A percentile compares a stretch with the other conserved stretches of the same genome.
phyloP scores from a whole-genome alignment of 2,888 invertebrate species.

The Conus canariensis region DNA sequence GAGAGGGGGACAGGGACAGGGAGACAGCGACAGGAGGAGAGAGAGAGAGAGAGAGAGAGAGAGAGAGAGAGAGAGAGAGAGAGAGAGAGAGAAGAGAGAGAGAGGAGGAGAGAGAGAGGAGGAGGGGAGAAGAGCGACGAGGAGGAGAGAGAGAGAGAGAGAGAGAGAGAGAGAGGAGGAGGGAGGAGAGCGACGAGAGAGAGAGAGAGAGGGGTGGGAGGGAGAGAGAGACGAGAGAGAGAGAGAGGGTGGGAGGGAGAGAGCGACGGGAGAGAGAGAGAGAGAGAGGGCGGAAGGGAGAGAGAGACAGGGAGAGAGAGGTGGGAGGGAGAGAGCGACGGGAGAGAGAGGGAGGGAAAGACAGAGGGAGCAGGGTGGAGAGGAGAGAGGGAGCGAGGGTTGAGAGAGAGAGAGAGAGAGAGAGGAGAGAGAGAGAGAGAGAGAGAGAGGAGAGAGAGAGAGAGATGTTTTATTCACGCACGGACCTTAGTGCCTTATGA shows the following conservation, averaged over 20 bases:
- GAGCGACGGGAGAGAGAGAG: background rate
- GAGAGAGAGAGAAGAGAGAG: background rate
- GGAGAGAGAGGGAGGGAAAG: too few species aligned
- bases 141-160: too few species aligned
- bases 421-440: background rate
- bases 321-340: too few species aligned
- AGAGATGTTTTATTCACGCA: background rate
- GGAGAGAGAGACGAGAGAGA: background rate
- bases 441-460: background rate
- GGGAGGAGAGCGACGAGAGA: background rate
- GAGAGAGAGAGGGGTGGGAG: background rate
- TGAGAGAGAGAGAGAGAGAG: too few species aligned
- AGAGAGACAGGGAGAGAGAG: background rate
- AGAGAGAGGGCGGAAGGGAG: background rate
- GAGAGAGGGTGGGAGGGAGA: background rate
- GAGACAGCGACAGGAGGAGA: too few species aligned
- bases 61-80: background rate
- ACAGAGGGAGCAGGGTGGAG: too few species aligned
- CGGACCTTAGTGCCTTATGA: too few species aligned
- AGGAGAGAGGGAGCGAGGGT: too few species aligned
- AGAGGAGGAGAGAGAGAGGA: background rate
- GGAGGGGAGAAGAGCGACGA: too few species aligned
- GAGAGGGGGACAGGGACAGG: too few species aligned
- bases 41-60: too few species aligned
- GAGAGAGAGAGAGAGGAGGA: background rate